Conservation (phyloP, 2,113 vertebrate genomes). For the Hepsetus odoe region DNA sequence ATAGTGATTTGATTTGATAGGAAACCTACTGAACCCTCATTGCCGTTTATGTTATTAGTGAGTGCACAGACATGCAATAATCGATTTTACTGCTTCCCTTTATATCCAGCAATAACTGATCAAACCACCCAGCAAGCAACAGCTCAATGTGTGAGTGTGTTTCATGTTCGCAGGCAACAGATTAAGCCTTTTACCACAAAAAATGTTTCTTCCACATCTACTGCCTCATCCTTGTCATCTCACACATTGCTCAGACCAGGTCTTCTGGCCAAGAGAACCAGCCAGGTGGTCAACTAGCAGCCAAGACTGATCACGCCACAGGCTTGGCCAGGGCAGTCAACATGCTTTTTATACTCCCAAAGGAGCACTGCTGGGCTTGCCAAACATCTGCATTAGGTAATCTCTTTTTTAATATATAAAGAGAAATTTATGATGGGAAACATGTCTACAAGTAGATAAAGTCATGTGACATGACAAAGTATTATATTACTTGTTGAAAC, state of each 20-base stretch:
- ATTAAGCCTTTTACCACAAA: neutral
- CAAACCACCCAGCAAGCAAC: neutral
- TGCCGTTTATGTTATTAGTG: slow-evolving; percentile 7
- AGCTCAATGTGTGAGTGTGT: neutral
- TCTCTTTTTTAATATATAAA: neutral
- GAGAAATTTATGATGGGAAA: neutral
- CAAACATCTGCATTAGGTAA: neutral
- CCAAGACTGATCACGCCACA: neutral
- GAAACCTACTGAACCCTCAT: slow-evolving; percentile 13
- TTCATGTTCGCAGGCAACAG: neutral
- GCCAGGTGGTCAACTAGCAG: neutral
- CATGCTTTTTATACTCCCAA: neutral
- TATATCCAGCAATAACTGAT: slow-evolving; percentile 10
- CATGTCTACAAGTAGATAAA: neutral
- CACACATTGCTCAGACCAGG: neutral
- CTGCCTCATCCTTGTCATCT: neutral
- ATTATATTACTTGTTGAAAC: neutral
- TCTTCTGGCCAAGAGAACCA: neutral
- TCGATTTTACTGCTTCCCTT: slow-evolving; percentile 10
- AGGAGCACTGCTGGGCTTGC: neutral
- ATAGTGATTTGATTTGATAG: slow-evolving; percentile 14
- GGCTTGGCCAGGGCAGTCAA: neutral
- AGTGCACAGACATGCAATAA: neutral
- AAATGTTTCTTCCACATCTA: too few relatives aligned
- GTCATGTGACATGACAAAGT: too few relatives aligned